Conservation (phyloP, 2,888 invertebrate genomes). For the Drosophila sordidula region DNA sequence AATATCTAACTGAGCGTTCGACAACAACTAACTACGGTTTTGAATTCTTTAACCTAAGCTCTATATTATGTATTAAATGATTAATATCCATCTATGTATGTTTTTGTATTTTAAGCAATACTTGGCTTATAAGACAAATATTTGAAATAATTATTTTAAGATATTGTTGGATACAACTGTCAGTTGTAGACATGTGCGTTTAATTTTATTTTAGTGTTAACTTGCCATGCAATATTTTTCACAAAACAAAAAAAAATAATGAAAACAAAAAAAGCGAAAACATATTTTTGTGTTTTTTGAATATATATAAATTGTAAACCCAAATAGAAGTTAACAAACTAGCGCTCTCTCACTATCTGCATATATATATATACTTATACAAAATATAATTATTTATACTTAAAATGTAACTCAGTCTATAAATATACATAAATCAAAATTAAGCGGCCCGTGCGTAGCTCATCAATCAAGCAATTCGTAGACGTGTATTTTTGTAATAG, state of each 20-base stretch:
- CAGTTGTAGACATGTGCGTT: slow-evolving; percentile 38
- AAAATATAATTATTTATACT: slow-evolving; percentile 31
- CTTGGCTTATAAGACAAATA: slow-evolving; percentile 32
- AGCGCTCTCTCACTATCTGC: slow-evolving; percentile 45
- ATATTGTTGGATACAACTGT: slow-evolving; percentile 41
- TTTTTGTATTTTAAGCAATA: slow-evolving; percentile 17
- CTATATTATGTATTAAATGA: slow-evolving; percentile 55
- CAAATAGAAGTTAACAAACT: slow-evolving; percentile 17
- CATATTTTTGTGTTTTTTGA: slow-evolving; percentile 4
- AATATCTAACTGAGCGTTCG: slow-evolving; percentile 37
- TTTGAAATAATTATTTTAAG: slow-evolving; percentile 36
- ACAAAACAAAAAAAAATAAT: slow-evolving; percentile 1
- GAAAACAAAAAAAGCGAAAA: not conserved
- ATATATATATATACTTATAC: not conserved
- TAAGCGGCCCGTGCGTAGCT: slow-evolving; percentile 44
- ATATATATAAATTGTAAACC: slow-evolving; percentile 38
- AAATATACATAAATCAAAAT: slow-evolving; percentile 21
- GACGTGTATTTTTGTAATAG: slow-evolving; percentile 44
- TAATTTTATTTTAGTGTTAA: slow-evolving; percentile 37
- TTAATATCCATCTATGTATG: slow-evolving; percentile 33
- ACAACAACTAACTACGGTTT: slow-evolving; percentile 63
- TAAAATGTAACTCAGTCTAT: slow-evolving; percentile 47
- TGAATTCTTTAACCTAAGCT: slow-evolving; percentile 53
- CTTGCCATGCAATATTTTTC: slow-evolving; percentile 37
- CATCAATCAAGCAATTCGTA: slow-evolving; percentile 31